Conservation (phyloP, 2,797 vertebrate species). For the Nyctalus aviator region DNA sequence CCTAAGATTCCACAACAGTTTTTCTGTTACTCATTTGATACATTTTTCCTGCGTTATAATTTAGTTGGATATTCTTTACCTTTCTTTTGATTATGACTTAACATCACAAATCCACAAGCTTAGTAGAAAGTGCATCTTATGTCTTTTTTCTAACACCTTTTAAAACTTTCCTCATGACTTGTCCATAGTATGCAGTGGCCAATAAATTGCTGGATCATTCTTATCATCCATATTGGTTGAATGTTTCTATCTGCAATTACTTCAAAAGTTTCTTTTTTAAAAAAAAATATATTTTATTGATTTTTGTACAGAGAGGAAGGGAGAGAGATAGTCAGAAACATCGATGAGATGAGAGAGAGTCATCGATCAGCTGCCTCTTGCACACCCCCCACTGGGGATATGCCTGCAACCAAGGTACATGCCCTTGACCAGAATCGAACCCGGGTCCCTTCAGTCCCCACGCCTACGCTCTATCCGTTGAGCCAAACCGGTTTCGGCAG, state of each 20-base stretch:
- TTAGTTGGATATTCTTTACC: slow-evolving; percentile 51
- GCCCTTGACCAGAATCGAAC: too few relatives aligned
- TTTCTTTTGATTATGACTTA: slow-evolving; percentile 42
- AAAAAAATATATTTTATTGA: too few relatives aligned
- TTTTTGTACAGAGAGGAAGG: too few relatives aligned
- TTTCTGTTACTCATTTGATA: background rate
- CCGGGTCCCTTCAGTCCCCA: too few relatives aligned
- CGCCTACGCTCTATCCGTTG: too few relatives aligned
- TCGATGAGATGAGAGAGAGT: too few relatives aligned
- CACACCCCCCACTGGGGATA: too few relatives aligned
- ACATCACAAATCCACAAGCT: background rate
- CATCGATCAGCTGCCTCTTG: too few relatives aligned
- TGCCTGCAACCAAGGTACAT: too few relatives aligned
- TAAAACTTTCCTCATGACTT: background rate
- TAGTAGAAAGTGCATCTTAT: background rate
- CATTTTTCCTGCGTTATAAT: background rate
- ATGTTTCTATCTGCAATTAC: slow-evolving; percentile 8
- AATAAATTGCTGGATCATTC: background rate
- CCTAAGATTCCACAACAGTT: slow-evolving; percentile 33
- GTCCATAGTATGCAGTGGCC: background rate
- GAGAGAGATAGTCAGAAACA: too few relatives aligned
- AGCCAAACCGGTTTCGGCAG: too few relatives aligned
- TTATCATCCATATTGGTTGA: background rate
- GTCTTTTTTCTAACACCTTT: background rate
- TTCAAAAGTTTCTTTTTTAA: slow-evolving; percentile 51